These are phyloP conservation scores for Pluvianellus socialis DNA, from an alignment of 2,113 vertebrate genomes.

Conservation along the genomic window DNA sequence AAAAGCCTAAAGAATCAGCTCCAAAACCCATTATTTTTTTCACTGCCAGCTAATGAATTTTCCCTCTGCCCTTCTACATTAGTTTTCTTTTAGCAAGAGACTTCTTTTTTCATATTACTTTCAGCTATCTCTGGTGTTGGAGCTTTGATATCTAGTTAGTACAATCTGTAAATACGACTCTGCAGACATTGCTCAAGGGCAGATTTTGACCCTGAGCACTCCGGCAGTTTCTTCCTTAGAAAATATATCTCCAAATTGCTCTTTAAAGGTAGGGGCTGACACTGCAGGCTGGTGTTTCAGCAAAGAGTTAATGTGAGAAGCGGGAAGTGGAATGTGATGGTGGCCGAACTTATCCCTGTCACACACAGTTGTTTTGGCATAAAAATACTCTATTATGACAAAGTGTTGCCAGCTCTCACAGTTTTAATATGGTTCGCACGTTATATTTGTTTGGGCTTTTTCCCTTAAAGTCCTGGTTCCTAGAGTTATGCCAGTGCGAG, in stretches of 20 bases:
- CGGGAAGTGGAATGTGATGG: background rate
- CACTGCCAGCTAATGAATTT: constrained; percentile 40
- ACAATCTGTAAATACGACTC: constrained; percentile 11
- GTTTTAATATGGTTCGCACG: background rate
- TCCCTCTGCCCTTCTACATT: background rate
- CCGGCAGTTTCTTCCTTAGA: background rate
- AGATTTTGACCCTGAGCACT: constrained; percentile 16
- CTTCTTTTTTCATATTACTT: background rate
- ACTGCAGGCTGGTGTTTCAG: background rate
- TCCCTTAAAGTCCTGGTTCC: background rate
- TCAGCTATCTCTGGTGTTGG: background rate
- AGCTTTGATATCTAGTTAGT: constrained; percentile 50
- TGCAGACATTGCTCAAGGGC: constrained; percentile 34
- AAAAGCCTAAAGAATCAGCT: background rate
- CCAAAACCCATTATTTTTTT: background rate
- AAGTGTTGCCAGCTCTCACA: background rate
- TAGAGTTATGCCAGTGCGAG: background rate
- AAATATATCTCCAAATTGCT: background rate
- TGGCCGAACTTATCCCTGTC: constrained; percentile 5
- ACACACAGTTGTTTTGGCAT: constrained; percentile 35
- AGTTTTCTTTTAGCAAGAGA: constrained; percentile 21
- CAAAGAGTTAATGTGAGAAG: background rate
- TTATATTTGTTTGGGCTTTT: constrained; percentile 21
- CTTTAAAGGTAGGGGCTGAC: background rate
- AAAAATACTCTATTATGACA: constrained; percentile 11